Base-by-base conservation (phyloP, 2,888 invertebrate genomes). In the Orthosia incerta region DNA sequence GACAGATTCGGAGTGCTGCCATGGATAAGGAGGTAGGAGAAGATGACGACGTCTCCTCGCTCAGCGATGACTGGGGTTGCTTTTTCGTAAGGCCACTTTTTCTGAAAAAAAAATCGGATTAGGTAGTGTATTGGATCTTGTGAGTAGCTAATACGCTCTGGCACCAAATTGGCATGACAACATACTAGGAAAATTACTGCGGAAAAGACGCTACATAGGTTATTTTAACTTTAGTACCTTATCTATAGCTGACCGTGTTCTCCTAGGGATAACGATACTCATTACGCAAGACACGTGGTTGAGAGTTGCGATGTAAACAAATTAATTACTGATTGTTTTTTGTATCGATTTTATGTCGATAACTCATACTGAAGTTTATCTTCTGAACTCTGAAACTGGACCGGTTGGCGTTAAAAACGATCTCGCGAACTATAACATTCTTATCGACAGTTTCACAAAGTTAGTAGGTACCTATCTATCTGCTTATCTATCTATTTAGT, bases 11-110 rank as follows among this genome's bases (percentile, higher is more conserved):
- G 87, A 39, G 97, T 96, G 59, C 97, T 97, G 31, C 97, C 97
- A 84, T 97, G 97, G 31, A 97, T 90, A 16, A 97, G 90, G 4
- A 97, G 91, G 84, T 97, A 97, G 0, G 97, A 97, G 88, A 97
- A 97, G 45, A 97, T 91, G 2, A 97, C 92, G 18, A 97, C 90
- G 73, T 97, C 97, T 0, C 97, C 97, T 18, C 94, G 94, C 67
- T 96, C 95, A 0, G 97, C 97, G 2, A 90, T 80, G 0, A 97
- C 93, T 0, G 97, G 96, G 0, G 93, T 94, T 0, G 97, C 97
- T 20, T 93, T 93, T 48, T 95, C 94, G 11, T 97, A 87, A 0
- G 97, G 95, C 82, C 93, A 96, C 80, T 93, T 91, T 82, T 90
- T 91, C 95, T 96, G 90, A 5, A 87, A 87, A 15, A 62, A 48